Percentiles rank a stretch among this genome's conserved stretches.
phyloP scores from a whole-genome alignment of 1,140 invertebrate species.

The Lepidotrigona ventralis region DNA sequence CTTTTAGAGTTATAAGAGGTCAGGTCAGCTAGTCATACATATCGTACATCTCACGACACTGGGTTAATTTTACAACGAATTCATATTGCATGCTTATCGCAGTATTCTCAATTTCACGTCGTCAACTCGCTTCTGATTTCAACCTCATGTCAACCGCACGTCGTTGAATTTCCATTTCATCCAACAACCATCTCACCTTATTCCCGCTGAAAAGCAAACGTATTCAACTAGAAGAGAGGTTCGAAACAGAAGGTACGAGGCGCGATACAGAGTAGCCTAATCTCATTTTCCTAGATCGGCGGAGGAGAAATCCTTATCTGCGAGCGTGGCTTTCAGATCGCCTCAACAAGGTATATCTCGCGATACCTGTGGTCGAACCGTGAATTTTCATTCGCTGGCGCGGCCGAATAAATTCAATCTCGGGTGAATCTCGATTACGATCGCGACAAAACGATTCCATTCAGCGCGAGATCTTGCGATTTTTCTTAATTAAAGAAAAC shows the following conservation, averaged over 20 bases:
- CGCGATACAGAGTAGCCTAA: no score
- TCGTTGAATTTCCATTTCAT: neutral
- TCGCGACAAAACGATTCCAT: conserved; percentile 11
- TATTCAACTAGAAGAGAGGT: neutral
- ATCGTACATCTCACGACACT: no score
- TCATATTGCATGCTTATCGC: no score
- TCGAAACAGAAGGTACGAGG: neutral
- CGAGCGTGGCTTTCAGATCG: neutral
- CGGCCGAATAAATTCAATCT: conserved; percentile 16
- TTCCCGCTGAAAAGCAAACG: neutral
- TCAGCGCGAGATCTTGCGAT: conserved; percentile 16
- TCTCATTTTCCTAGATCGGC: neutral
- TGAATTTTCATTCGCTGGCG: conserved; percentile 20
- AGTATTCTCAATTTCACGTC: no score
- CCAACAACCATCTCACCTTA: neutral
- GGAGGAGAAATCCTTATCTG: neutral
- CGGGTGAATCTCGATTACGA: conserved; percentile 20
- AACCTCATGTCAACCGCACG: neutral
- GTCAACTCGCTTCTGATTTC: neutral
- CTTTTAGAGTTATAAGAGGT: no score
- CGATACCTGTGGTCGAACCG: neutral
- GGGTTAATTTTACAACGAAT: no score
- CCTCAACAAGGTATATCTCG: neutral
- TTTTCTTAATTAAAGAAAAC: conserved; percentile 43
- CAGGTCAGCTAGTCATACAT: no score